A percentile compares a stretch with the other conserved stretches of the same genome.
Evolutionary conservation across 1,140 invertebrate genomes (phyloP).

Genomic region (Heliconius hewitsoni): DNA sequence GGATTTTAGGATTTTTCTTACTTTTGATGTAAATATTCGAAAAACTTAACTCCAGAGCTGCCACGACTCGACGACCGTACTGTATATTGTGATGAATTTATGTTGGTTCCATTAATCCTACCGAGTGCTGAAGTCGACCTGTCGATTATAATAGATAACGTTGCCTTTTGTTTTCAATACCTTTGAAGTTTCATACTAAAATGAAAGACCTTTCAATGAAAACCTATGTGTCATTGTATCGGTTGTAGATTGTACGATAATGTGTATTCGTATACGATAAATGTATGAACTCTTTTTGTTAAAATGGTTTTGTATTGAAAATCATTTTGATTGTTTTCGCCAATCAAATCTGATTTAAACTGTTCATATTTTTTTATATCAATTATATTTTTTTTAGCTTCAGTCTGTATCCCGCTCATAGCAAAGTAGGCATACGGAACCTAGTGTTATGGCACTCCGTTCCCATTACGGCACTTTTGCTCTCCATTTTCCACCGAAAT

Average conservation of each 20-base stretch:
- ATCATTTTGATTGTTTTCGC: neutral
- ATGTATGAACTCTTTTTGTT: neutral
- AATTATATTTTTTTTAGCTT: neutral
- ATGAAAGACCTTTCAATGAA: slow-evolving; percentile 4
- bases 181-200: slow-evolving; percentile 10
- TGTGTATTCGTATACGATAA: neutral
- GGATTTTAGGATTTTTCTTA: too few relatives aligned
- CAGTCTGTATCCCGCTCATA: neutral
- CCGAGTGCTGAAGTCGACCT: slow-evolving; percentile 5
- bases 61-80: neutral
- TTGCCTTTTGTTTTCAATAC: neutral
- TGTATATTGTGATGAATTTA: neutral
- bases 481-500: neutral
- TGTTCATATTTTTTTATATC: neutral
- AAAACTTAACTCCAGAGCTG: neutral
- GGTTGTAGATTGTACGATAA: neutral
- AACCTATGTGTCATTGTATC: neutral
- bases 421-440: too few relatives aligned
- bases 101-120: neutral
- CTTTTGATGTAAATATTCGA: neutral
- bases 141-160: slow-evolving; percentile 12
- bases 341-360: neutral
- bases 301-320: neutral
- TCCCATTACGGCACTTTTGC: too few relatives aligned
- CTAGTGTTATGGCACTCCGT: too few relatives aligned